These are phyloP conservation scores for Meloidogyne floridensis DNA, from an alignment of 1,140 invertebrate genomes.

Conservation along the genomic window DNA sequence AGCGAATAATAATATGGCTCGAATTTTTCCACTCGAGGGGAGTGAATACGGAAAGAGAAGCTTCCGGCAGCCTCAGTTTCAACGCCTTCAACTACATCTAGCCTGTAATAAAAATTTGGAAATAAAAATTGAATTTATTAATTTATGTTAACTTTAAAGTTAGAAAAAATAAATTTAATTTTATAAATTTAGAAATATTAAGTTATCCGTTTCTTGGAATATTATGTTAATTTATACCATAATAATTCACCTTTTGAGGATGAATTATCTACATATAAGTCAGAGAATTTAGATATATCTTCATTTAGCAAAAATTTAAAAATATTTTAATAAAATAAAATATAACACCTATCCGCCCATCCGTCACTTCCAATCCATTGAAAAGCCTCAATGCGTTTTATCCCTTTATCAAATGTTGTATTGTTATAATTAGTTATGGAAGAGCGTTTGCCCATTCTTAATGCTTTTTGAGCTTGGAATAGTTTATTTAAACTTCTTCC, in stretches of 20 bases:
- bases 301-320: too few species aligned
- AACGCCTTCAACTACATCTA: conserved; percentile 75
- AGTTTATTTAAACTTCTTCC: conserved; percentile 76
- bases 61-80: conserved; percentile 76
- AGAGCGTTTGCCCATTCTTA: conserved; percentile 53
- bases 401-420: conserved; percentile 18
- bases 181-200: too few species aligned
- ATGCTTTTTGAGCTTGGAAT: conserved; percentile 72
- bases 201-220: too few species aligned
- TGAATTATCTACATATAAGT: too few species aligned
- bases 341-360: conserved; percentile 62
- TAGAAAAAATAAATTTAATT: too few species aligned
- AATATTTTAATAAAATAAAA: neutral
- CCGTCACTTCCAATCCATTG: conserved; percentile 52
- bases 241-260: too few species aligned
- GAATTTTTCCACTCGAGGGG: conserved; percentile 74
- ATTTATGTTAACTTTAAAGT: too few species aligned
- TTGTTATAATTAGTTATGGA: conserved; percentile 5
- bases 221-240: too few species aligned
- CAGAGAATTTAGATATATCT: too few species aligned
- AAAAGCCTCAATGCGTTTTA: neutral
- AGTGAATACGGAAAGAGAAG: conserved; percentile 77
- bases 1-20: conserved; percentile 75
- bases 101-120: conserved; percentile 67
- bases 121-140: too few species aligned